Base-by-base conservation (phyloP, 2,888 invertebrate genomes). In the Scaptomyza caliginosa region DNA sequence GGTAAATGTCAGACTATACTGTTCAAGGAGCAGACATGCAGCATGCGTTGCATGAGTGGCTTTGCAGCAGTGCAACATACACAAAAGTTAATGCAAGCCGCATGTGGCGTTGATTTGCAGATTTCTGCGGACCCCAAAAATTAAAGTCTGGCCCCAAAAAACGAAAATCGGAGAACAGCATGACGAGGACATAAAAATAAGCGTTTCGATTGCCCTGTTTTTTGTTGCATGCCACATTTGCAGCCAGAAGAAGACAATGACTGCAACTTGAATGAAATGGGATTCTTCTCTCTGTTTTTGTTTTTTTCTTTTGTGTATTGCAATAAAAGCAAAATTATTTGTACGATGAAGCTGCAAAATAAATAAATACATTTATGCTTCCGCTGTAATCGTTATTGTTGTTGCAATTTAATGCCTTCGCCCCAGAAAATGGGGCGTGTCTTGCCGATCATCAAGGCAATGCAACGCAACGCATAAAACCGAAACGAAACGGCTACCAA, bases 301-400 rank as follows among this genome's bases (percentile, higher is more conserved):
- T 51, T 52, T 50, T 67, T 57, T 54, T 45, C 40, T 55, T 46
- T 68, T 36, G 52, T 51, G 6, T 16, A 42, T 51, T 67, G 74
- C 70, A 80, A 83, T 78, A 80, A 83, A 86, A 76, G 49, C 71
- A 81, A 81, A 34, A 81, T 85, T 77, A 82, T 81, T 82, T 85
- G 79, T 81, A 82, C 79, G 82, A 82, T 79, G 74, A 68, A 69
- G 58, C 70, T 45, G 74, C 68, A 64, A 77, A 82, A 79, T 83
- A 81, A 81, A 81, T 80, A 84, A 81, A 81, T 76, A 74, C 68
- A 73, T 68, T 34, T 43, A 42, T 48, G 42, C 64, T 56, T 73
- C 63, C 68, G 64, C 42, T 70, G 66, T 23, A n/a, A n/a, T n/a
- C n/a, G n/a, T 26, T 56, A 52, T 23, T 51, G 17, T 10, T 52